These are phyloP conservation scores for Cherax destructor DNA, from an alignment of 1,140 invertebrate genomes.

Conservation along the genomic window DNA sequence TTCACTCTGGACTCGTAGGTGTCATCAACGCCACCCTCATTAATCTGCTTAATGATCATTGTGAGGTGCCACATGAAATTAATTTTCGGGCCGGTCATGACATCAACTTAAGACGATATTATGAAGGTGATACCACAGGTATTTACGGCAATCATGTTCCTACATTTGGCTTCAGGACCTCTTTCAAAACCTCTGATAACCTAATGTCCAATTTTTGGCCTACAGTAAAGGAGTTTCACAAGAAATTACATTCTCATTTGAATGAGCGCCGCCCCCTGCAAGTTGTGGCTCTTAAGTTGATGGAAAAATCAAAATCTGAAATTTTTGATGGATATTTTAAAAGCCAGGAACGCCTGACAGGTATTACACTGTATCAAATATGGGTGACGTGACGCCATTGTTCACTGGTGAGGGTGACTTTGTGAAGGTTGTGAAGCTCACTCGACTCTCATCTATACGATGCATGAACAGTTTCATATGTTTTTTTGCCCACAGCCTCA, in stretches of 20 bases:
- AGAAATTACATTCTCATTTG: conserved; percentile 3
- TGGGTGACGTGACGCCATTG: conserved; percentile 22
- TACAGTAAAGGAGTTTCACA: conserved; percentile 14
- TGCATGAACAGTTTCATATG: conserved; percentile 18
- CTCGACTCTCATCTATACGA: background rate
- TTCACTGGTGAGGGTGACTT: conserved; percentile 28
- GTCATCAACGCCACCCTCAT: conserved; percentile 34
- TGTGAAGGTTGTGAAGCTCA: conserved; percentile 7
- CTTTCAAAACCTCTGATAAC: conserved; percentile 12
- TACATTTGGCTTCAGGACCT: conserved; percentile 23
- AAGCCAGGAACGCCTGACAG: background rate
- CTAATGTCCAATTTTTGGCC: conserved; percentile 26
- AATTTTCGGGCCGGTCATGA: conserved; percentile 32
- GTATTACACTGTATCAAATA: conserved; percentile 44
- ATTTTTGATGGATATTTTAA: conserved; percentile 36
- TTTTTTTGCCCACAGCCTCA: conserved; percentile 32
- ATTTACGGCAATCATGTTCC: conserved; percentile 34
- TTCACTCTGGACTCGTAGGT: conserved; percentile 24
- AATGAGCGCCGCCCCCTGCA: background rate
- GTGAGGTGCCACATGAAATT: background rate
- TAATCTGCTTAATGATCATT: background rate
- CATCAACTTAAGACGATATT: conserved; percentile 40
- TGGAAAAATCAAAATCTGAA: conserved; percentile 6
- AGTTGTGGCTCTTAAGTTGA: conserved; percentile 15
- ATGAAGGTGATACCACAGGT: conserved; percentile 30